phyloP scores from a whole-genome alignment of 2,113 vertebrate species.

The Antechinus stuartii region DNA sequence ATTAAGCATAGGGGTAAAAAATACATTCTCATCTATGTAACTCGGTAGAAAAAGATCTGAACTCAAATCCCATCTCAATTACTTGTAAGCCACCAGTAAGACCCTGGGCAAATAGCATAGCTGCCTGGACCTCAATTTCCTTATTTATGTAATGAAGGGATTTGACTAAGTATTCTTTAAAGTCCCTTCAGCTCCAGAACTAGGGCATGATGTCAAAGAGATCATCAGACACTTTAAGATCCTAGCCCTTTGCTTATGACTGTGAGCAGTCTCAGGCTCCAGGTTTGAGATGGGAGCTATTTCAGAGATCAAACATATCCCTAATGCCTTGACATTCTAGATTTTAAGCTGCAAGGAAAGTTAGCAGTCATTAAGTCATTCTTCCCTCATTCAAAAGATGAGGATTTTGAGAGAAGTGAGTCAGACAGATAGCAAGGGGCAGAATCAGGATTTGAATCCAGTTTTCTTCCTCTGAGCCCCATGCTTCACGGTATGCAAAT shows the following conservation, averaged over 20 bases:
- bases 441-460: neutral
- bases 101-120: too few relatives aligned
- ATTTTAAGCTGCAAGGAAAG: neutral
- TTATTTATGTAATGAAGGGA: neutral
- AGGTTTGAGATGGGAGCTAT: neutral
- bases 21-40: neutral
- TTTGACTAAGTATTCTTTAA: neutral
- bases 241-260: neutral
- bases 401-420: neutral
- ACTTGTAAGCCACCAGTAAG: neutral
- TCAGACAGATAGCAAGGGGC: neutral
- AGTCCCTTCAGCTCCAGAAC: neutral
- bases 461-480: neutral
- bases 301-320: neutral
- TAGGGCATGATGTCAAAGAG: neutral
- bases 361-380: neutral
- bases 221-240: neutral
- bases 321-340: neutral
- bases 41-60: neutral
- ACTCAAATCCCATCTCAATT: neutral
- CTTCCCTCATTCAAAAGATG: neutral
- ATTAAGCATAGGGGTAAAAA: neutral
- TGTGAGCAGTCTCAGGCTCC: neutral
- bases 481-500: neutral
- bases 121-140: neutral